Evolutionary conservation across 1,140 invertebrate species (phyloP).

Genomic region (Trichonephila clavipes): DNA sequence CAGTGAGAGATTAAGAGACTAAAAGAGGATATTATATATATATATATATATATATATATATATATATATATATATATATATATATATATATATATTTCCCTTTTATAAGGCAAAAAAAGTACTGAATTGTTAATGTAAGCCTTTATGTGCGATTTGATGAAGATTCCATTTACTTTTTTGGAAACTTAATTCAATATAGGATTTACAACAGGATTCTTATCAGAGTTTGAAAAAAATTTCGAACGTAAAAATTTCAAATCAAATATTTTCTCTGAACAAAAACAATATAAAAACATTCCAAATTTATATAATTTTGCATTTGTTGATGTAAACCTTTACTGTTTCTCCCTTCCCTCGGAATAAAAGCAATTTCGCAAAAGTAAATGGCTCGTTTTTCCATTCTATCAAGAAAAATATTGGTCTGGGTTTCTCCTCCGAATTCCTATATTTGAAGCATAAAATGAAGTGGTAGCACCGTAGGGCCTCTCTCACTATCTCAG

Average conservation of each 20-base stretch:
- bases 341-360: neutral
- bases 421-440: neutral
- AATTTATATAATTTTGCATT: neutral
- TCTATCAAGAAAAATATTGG: neutral
- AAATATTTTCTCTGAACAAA: too few relatives aligned
- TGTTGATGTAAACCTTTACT: too few relatives aligned
- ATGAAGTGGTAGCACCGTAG: neutral
- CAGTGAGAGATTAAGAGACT: too few relatives aligned
- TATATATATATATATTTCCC: too few relatives aligned
- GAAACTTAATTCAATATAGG: too few relatives aligned
- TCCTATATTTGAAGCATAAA: neutral
- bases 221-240: neutral
- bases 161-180: too few relatives aligned
- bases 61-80: too few relatives aligned
- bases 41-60: too few relatives aligned
- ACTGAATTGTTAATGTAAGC: too few relatives aligned
- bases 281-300: neutral
- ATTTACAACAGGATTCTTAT: neutral
- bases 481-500: neutral
- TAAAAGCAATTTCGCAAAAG: neutral
- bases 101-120: too few relatives aligned
- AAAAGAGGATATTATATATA: too few relatives aligned
- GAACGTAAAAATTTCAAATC: neutral
- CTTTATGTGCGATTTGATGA: too few relatives aligned
- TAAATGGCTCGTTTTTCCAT: neutral